Base-by-base conservation (phyloP, 1,140 invertebrate genomes). In the Ostrea denselamellosa region DNA sequence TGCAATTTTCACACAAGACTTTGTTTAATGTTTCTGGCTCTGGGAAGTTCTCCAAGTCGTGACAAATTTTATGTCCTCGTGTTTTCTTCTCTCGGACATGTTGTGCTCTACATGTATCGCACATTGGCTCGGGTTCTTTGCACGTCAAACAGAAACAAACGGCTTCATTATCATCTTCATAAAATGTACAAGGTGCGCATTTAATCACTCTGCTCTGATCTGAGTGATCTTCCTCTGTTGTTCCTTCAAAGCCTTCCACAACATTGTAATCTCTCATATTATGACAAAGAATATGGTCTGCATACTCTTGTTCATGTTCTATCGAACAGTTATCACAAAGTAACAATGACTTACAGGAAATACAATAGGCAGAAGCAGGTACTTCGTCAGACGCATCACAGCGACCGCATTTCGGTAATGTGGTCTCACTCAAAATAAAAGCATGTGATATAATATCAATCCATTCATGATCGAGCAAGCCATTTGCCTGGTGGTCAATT, bases 391-490 rank as follows among this genome's bases (percentile, higher is more conserved):
- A 2, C 10, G 4, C 65, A 28, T 8, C 19, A 71, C 65, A 71
- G 0, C 12, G 7, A 28, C 65, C 7, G 25, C 65, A 71, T 25
- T 4, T 25, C 9, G 65, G 65, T 71, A 71, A 22, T 71, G 65
- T 8, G 22, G 12, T 28, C 10, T 34, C 65, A 4, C 7, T 25
- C 9, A 71, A 28, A 4, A 71, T 71, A 28, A 71, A 71, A 8
- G 65, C 65, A 71, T 71, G 65, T 8, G 65, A 71, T 25, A 71
- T 25, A 9, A 71, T 71, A 71, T 71, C 65, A 25, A 71, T 71
- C 65, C 65, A 71, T 28, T 71, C 65, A 25, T 71, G 65, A 28
- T 71, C 65, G 10, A 71, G 1, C 25, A 71, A 71, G 22, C 65
- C 22, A 25, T 71, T 71, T 22, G 65, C 65, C 65, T 71, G 65